Evolutionary conservation across 2,888 invertebrate genomes (phyloP), one percentile per base, ranked within the genome.

Genomic region (Nomada lathburiana): DNA sequence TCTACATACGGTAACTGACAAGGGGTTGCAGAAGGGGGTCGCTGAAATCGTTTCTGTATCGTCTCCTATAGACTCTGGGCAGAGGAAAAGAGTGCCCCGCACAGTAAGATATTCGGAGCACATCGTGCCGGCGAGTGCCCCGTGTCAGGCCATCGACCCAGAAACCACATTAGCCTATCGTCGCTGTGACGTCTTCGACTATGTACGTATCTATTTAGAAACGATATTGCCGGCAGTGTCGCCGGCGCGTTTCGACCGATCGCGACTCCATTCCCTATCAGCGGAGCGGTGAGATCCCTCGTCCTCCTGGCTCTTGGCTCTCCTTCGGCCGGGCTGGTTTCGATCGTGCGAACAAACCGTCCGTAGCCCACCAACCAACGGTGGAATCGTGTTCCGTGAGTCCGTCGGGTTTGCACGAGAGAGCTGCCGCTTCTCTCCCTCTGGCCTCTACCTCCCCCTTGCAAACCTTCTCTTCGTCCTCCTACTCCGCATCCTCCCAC

Each of bases 331-430:
- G 79, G 83, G 86, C 88, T 88, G 88, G 88, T 88, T 88, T 88
- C 88, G 88, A 88, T 89, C 89, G 89, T 89, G 89, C 89, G 89
- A 89, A 89, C 87, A 83, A 88, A 86, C 89, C 86, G 86, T 87
- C 84, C 88, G 88, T 87, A 88, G 87, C 87, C 87, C 86, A 84
- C 88, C 86, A 89, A 88, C 88, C 87, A 88, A 89, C 84, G 89
- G 80, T 81, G 86, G 89, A 89, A 89, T 89, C 89, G 86, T 89
- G 89, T 89, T 89, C 86, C 88, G 84, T 88, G 89, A 89, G 89
- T 89, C 89, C 89, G 89, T 89, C 81, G 89, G 88, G 87, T 89
- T 88, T 88, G 88, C 83, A 83, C 90, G 87, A 86, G 86, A 86
- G 83, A 89, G 84, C 79, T 82, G 81, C 73, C 80, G 88, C 84